phyloP scores from a whole-genome alignment of 1,140 invertebrate genomes.

The Calosoma granatense region DNA sequence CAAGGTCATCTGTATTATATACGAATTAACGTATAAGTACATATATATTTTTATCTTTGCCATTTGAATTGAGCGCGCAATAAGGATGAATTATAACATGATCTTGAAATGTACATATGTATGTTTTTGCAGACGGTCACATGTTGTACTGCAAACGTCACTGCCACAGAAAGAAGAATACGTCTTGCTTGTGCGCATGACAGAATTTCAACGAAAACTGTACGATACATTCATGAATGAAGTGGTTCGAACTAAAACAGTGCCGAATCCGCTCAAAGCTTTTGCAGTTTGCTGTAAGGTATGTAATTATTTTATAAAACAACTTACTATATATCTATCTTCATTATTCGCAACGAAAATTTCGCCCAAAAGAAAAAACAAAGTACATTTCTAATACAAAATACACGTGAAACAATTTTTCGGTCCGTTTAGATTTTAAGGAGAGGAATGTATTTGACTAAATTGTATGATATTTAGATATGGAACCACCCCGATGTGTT shows the following conservation, averaged over 20 bases:
- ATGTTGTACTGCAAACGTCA: slow-evolving; percentile 75
- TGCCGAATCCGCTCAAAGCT: slow-evolving; percentile 92
- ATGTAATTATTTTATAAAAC: slow-evolving; percentile 20
- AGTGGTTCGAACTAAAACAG: slow-evolving; percentile 71
- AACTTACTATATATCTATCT: too few relatives aligned
- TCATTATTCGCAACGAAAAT: too few relatives aligned
- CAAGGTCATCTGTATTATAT: too few relatives aligned
- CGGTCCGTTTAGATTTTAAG: too few relatives aligned
- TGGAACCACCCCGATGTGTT: slow-evolving; percentile 99
- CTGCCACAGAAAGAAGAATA: slow-evolving; percentile 88
- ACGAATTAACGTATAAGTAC: too few relatives aligned
- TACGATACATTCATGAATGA: slow-evolving; percentile 90
- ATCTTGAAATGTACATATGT: too few relatives aligned
- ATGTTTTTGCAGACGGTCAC: slow-evolving; percentile 55
- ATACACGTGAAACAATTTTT: too few relatives aligned
- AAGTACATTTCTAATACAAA: too few relatives aligned
- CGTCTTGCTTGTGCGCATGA: slow-evolving; percentile 81
- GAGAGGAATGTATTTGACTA: slow-evolving; percentile 10
- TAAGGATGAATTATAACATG: too few relatives aligned
- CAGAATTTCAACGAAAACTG: slow-evolving; percentile 71
- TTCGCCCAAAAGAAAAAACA: too few relatives aligned
- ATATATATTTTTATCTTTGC: too few relatives aligned
- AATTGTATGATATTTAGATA: slow-evolving; percentile 48
- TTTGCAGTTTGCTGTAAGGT: slow-evolving; percentile 97
- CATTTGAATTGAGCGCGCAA: too few relatives aligned